These are phyloP conservation scores for Lasiurus borealis DNA, from an alignment of 2,113 vertebrate species.

Conservation along the genomic window DNA sequence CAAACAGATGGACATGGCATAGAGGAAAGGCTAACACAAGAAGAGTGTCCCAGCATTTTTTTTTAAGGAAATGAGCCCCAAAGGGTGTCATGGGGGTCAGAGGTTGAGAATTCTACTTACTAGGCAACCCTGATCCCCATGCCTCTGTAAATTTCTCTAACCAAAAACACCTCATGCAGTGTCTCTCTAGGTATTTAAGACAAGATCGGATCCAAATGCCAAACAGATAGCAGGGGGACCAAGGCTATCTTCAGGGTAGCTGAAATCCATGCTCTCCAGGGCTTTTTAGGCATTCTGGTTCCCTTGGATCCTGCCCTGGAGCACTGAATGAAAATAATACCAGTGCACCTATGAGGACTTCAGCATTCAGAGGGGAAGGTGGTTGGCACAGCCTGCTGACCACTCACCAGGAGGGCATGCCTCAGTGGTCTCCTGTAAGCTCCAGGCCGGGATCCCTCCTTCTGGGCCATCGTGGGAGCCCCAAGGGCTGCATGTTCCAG, in stretches of 20 bases:
- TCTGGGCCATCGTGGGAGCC: neutral
- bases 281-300: neutral
- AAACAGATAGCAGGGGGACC: neutral
- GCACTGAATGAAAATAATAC: neutral
- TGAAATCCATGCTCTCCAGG: neutral
- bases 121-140: neutral
- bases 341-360: neutral
- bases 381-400: neutral
- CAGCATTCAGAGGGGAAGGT: neutral
- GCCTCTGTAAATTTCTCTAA: neutral
- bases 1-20: neutral
- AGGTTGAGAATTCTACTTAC: neutral
- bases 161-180: neutral
- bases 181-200: neutral
- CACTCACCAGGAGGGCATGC: rapidly evolving
- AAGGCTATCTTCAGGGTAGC: neutral
- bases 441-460: neutral
- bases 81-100: neutral
- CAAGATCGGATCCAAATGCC: neutral
- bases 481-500: neutral
- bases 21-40: neutral
- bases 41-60: neutral
- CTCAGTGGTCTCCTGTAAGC: rapidly evolving
- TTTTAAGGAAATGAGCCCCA: neutral
- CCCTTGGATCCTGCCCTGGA: neutral